Evolutionary conservation across 2,888 invertebrate genomes (phyloP).

Genomic region (Scaeva pyrastri): DNA sequence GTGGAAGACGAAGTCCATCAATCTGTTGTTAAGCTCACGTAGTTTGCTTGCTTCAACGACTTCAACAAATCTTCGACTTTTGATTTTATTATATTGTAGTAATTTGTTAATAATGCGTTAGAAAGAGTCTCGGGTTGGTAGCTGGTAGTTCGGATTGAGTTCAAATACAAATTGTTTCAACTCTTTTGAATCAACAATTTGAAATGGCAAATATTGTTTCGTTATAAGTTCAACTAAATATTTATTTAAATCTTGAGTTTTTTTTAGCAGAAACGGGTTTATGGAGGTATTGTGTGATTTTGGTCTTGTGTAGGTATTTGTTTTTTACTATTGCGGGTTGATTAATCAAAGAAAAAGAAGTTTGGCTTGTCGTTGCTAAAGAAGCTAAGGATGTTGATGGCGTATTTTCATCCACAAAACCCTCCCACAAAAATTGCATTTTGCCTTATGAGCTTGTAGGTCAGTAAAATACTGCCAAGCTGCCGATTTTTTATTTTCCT

Average conservation of each 20-base stretch:
- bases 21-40: too few relatives aligned
- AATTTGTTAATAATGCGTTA: slow-evolving; percentile 29
- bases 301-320: slow-evolving; percentile 1
- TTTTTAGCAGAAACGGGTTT: slow-evolving; percentile 27
- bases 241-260: slow-evolving; percentile 20
- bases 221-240: slow-evolving; percentile 21
- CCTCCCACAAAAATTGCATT: too few relatives aligned
- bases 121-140: slow-evolving; percentile 25
- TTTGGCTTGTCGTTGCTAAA: background rate
- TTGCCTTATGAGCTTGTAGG: slow-evolving; percentile 8
- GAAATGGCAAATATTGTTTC: slow-evolving; percentile 31
- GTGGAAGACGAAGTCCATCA: background rate
- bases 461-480: slow-evolving; percentile 42
- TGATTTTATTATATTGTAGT: slow-evolving; percentile 6
- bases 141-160: slow-evolving; percentile 15
- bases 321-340: background rate
- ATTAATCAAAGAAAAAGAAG: slow-evolving; percentile 2
- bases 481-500: slow-evolving; percentile 12
- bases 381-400: background rate
- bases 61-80: too few relatives aligned
- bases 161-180: slow-evolving; percentile 12
- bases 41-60: too few relatives aligned
- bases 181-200: slow-evolving; percentile 17
- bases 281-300: slow-evolving; percentile 20
- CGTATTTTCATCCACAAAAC: too few relatives aligned